Conservation (phyloP, 1,140 invertebrate species). For the Drosophila navojoa region DNA sequence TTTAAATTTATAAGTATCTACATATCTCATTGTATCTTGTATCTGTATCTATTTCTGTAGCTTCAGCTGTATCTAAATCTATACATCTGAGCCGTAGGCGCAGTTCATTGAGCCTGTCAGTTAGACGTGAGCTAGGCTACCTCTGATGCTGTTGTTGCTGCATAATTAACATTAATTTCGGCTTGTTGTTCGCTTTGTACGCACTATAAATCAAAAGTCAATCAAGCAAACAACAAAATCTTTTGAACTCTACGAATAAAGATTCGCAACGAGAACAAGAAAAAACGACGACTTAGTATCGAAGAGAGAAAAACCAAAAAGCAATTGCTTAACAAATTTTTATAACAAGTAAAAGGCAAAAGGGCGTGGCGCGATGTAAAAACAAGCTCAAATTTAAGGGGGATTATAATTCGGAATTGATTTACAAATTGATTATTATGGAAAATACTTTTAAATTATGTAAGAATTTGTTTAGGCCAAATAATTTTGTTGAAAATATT, state of each 20-base stretch:
- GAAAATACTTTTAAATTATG: no score
- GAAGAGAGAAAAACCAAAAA: neutral
- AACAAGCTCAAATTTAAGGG: neutral
- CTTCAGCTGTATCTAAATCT: neutral
- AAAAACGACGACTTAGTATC: neutral
- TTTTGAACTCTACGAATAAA: slow-evolving; percentile 52
- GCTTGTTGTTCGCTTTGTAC: slow-evolving; percentile 31
- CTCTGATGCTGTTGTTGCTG: slow-evolving; percentile 36
- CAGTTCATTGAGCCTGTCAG: slow-evolving; percentile 71
- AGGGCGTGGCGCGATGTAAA: slow-evolving; percentile 12
- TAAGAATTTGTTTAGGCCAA: no score
- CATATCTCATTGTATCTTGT: neutral
- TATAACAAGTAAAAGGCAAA: slow-evolving; percentile 8
- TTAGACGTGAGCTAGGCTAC: slow-evolving; percentile 54
- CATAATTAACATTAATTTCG: slow-evolving; percentile 74
- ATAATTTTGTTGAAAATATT: no score
- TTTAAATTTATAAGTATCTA: neutral
- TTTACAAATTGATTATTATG: no score
- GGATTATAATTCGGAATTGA: slow-evolving; percentile 1
- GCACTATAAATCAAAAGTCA: slow-evolving; percentile 50
- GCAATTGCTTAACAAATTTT: slow-evolving; percentile 15
- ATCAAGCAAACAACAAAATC: slow-evolving; percentile 54
- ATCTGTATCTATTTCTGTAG: neutral
- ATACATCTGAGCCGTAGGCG: slow-evolving; percentile 53
- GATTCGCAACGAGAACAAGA: slow-evolving; percentile 8